Conservation (phyloP, 2,113 vertebrate genomes). For the Hiodon tergisus region DNA sequence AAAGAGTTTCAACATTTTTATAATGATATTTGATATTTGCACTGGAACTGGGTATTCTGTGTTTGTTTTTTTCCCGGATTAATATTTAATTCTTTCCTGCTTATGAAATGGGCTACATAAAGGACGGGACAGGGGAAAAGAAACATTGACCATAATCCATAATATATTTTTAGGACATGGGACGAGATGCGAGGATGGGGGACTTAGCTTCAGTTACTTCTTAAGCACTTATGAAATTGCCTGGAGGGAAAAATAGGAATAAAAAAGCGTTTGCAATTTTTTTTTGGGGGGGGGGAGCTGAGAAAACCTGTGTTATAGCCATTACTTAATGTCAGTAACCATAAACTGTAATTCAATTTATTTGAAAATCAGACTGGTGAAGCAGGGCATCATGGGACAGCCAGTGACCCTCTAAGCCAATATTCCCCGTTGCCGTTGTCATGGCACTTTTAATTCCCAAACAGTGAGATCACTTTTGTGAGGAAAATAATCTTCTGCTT, state of each 20-base stretch:
- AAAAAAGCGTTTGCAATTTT: neutral
- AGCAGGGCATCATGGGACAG: neutral
- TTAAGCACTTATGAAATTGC: neutral
- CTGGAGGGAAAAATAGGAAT: neutral
- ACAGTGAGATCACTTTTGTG: neutral
- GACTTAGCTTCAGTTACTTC: neutral
- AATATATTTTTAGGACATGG: neutral
- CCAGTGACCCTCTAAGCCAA: slow-evolving; percentile 2
- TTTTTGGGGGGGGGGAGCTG: neutral
- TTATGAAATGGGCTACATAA: neutral
- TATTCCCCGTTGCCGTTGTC: neutral
- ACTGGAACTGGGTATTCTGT: neutral
- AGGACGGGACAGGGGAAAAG: neutral
- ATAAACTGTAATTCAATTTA: slow-evolving; percentile 1
- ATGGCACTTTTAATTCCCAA: neutral
- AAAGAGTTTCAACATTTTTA: neutral
- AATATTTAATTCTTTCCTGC: neutral
- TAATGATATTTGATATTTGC: neutral
- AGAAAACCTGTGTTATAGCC: neutral
- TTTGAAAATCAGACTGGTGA: neutral
- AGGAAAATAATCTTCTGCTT: slow-evolving; percentile 5
- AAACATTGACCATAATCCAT: neutral
- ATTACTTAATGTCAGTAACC: neutral
- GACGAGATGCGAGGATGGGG: neutral
- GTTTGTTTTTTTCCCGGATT: neutral